Evolutionary conservation across 2,797 vertebrate genomes (phyloP).

Genomic region (Xenentodon cancila): DNA sequence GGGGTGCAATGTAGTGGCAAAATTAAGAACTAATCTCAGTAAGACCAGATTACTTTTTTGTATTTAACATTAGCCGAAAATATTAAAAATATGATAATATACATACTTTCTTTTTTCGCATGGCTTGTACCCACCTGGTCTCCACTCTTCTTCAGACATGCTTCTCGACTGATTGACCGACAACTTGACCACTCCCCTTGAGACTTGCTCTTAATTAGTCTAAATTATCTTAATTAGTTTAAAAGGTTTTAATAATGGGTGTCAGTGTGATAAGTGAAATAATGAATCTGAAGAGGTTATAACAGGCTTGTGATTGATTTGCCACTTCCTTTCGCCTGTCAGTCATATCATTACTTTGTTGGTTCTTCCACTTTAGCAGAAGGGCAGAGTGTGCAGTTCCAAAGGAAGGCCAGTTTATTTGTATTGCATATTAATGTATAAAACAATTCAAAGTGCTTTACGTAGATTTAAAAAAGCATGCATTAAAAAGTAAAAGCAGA

Average conservation of each 20-base stretch:
- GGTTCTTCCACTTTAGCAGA: constrained; percentile 9
- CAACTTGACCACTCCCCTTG: constrained; percentile 51
- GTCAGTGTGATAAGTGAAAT: constrained; percentile 61
- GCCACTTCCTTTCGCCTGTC: constrained; percentile 67
- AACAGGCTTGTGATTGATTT: constrained; percentile 67
- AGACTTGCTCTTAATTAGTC: constrained; percentile 59
- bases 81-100: no score
- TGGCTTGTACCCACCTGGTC: not conserved
- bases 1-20: no score
- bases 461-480: no score
- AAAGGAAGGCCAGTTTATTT: no score
- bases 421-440: no score
- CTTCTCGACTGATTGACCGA: constrained; percentile 62
- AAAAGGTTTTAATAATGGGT: constrained; percentile 75
- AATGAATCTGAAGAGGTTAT: constrained; percentile 66
- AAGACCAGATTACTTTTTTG: no score
- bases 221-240: constrained; percentile 70
- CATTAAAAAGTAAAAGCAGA: no score
- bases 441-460: no score
- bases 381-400: no score
- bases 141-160: constrained; percentile 12
- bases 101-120: not conserved
- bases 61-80: no score
- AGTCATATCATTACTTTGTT: constrained; percentile 54
- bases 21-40: no score